A percentile compares a stretch with the other conserved stretches of the same genome.
Conservation (phyloP, 2,888 invertebrate genomes). For the Drosophila leonis region DNA sequence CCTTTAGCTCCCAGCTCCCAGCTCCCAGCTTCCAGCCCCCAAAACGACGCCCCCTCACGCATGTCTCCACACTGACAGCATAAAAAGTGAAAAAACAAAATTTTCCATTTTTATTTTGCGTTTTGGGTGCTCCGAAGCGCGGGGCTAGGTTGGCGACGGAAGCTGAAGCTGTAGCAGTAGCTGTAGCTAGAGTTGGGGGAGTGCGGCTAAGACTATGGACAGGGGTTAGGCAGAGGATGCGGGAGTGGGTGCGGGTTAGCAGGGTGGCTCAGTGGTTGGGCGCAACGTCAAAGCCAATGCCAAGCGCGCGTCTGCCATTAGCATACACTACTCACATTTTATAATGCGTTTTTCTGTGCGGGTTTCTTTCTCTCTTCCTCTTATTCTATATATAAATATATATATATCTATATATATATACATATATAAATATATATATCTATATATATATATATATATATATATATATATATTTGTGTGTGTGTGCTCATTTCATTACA, state of each 20-base stretch:
- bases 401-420: background rate
- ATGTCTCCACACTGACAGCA: conserved; percentile 54
- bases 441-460: background rate
- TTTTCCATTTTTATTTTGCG: conserved; percentile 66
- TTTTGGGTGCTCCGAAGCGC: conserved; percentile 37
- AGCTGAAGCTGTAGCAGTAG: background rate
- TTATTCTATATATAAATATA: background rate
- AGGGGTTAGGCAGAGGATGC: background rate
- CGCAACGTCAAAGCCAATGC: conserved; percentile 58
- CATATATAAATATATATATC: background rate
- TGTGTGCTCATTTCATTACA: conserved; percentile 56
- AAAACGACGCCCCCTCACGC: conserved; percentile 26
- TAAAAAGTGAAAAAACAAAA: conserved; percentile 52
- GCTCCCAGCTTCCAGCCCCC: background rate
- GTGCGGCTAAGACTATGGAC: conserved; percentile 14
- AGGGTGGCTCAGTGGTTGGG: conserved; percentile 18
- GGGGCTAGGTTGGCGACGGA: background rate
- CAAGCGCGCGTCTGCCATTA: conserved; percentile 73
- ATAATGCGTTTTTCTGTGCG: conserved; percentile 66
- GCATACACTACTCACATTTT: conserved; percentile 79
- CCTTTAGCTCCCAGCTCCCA: background rate
- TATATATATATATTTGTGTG: conserved; percentile 3
- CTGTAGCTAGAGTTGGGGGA: background rate
- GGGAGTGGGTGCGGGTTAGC: conserved; percentile 1
- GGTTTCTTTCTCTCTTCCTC: conserved; percentile 25